Base-by-base conservation (phyloP, 64 coral and sea anemone species). In the Pocillopora damicornis region DNA sequence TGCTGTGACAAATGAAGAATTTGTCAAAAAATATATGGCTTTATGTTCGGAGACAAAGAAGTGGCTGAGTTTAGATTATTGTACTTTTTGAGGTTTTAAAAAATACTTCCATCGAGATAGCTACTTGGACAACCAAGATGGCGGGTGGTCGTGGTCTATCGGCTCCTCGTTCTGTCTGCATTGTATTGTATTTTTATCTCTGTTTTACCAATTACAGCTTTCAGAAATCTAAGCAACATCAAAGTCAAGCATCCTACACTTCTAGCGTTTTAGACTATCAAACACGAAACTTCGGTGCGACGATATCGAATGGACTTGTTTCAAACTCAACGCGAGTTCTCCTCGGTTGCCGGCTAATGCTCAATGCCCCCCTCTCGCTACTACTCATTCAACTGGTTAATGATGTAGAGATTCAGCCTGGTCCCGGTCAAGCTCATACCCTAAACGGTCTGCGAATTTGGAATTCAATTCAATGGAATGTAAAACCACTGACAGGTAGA, bases 381-480 rank as follows among this genome's bases (percentile, higher is more conserved):
- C 35, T 38, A 76, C 75, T 38, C 17, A 76, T 76, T 76, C 35
- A 76, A 38, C 75, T 76, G 75, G 75, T 35, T 76, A 76, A n/a
- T 76, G 75, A 76, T 76, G 35, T 76, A 5, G 36, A 76, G 12
- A 37, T 76, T 76, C 75, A 76, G 75, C 75, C 75, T 45, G 75
- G 75, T 37, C 75, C 75, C 42, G 35, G 75, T 18, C 75, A 14
- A 76, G 35, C 75, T 76, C 35, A 76, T 34, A 12, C 2, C 34
- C 34, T 37, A 38, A 76, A 76, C 5, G 36, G 75, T 42, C 75
- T 45, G 75, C 75, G 26, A 30, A 74, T 74, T 74, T 74, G 72
- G n/a, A n/a, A n/a, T n/a, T n/a, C n/a, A n/a, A n/a, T n/a, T 35
- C 72, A n/a, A 74, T 74, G 72, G 72, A 74, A 74, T 37, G 75